Evolutionary conservation across 2,113 vertebrate genomes (phyloP), one percentile per base, ranked within the genome.

Genomic region (Phoenicopterus ruber): DNA sequence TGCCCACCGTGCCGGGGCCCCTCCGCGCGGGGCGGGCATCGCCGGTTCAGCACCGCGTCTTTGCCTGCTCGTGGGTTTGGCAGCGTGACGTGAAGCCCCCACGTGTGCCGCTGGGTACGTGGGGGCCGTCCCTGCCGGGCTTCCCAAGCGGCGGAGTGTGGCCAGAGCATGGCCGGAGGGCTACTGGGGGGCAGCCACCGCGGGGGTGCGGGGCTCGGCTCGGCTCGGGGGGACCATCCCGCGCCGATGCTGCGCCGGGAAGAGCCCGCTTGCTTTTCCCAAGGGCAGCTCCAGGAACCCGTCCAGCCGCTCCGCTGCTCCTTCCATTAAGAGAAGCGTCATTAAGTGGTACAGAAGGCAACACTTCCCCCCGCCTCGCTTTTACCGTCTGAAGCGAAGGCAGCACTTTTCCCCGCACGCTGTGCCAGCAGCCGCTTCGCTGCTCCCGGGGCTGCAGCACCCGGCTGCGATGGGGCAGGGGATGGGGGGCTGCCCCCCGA

Each of bases 101-200:
- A 9, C 2, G 2, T 5, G 29, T 54, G 76, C 2, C 19, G 18
- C 34, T 54, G 47, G 62, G 78, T 42, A 3, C 28, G 40, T 10
- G 44, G 29, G 15, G 2, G 17, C 20, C 0, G 0, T 61, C n/a
- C 24, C 80, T 5, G 12, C 1, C 1, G 0, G 36, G 34, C 71
- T 70, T 26, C 31, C 20, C 40, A 19, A 2, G 34, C 26, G 42
- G 58, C 49, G 3, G 20, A 73, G 31, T 4, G 31, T 70, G 49
- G 66, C 29, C 11, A 2, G 44, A 34, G 34, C 8, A 0, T 5
- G 55, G 24, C 38, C 1, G 6, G 31, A 20, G 11, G 31, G 49
- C 22, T 72, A 11, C 20, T 3, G 11, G 25, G n/a, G 25, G 14
- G 40, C 58, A 72, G 52, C 19, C 3, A 4, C 47, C 18, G 2